Evolutionary conservation across 2,113 vertebrate species (phyloP).

Genomic region (Menidia beryllina): DNA sequence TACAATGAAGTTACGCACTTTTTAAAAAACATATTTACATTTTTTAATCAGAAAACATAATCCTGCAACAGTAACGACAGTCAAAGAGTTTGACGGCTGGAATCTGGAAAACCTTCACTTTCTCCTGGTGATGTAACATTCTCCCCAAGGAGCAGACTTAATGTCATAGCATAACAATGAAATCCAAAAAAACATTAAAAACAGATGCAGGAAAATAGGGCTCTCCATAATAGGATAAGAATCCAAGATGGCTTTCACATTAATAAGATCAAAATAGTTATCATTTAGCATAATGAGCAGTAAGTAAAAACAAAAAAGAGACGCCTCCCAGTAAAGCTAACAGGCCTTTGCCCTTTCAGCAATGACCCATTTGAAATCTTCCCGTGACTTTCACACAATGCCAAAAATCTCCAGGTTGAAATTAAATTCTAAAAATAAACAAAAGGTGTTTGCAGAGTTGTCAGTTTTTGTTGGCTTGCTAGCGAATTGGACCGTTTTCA

Average conservation of each 20-base stretch:
- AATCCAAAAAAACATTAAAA: too few species aligned
- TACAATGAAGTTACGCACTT: neutral
- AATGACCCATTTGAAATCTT: neutral
- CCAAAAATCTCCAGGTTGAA: neutral
- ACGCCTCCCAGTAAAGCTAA: too few species aligned
- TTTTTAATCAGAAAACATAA: constrained; percentile 27
- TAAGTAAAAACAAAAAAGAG: too few species aligned
- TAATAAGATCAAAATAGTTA: too few species aligned
- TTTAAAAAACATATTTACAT: too few species aligned
- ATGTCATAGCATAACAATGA: too few species aligned
- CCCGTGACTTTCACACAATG: neutral
- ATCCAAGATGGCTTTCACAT: too few species aligned
- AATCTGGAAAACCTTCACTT: constrained; percentile 55
- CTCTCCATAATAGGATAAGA: too few species aligned
- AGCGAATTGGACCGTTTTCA: neutral
- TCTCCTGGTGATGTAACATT: constrained; percentile 31
- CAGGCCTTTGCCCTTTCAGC: neutral
- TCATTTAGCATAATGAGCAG: too few species aligned
- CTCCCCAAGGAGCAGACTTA: too few species aligned
- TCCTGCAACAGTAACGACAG: constrained; percentile 14
- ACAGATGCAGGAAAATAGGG: too few species aligned
- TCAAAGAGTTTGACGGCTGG: constrained; percentile 26
- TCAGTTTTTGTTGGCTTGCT: constrained; percentile 4
- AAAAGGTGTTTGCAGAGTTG: neutral
- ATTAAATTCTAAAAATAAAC: constrained; percentile 19